Evolutionary conservation across 1,140 invertebrate species (phyloP).

Genomic region (Euwallacea fornicatus): DNA sequence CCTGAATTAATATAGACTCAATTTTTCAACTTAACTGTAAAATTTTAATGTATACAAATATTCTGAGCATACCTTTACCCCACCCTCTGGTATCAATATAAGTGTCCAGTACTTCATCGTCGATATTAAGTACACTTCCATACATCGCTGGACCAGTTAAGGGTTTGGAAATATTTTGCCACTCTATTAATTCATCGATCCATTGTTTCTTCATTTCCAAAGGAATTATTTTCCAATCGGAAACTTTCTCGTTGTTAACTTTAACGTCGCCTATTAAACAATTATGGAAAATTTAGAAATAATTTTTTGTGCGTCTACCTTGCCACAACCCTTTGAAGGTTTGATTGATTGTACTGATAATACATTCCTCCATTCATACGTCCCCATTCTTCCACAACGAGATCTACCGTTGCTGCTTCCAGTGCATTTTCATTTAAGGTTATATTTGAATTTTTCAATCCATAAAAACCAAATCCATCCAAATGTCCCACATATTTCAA

Average conservation of each 20-base stretch:
- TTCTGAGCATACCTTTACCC: slow-evolving; percentile 54
- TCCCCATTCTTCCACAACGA: slow-evolving; percentile 64
- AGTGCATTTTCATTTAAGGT: slow-evolving; percentile 35
- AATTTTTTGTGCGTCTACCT: slow-evolving; percentile 41
- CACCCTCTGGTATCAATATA: slow-evolving; percentile 54
- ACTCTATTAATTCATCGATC: slow-evolving; percentile 41
- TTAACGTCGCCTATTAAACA: slow-evolving; percentile 45
- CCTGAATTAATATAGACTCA: slow-evolving; percentile 48
- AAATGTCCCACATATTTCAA: slow-evolving; percentile 47
- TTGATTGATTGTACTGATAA: slow-evolving; percentile 47
- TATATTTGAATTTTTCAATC: slow-evolving; percentile 47
- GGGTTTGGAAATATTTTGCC: slow-evolving; percentile 17
- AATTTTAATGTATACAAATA: background rate
- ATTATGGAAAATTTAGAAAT: slow-evolving; percentile 22
- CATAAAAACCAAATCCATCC: slow-evolving; percentile 56
- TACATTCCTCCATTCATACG: slow-evolving; percentile 59
- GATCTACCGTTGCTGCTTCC: slow-evolving; percentile 53
- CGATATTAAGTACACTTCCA: slow-evolving; percentile 36
- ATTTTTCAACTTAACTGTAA: background rate
- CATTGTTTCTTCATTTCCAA: slow-evolving; percentile 58
- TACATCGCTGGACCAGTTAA: slow-evolving; percentile 47
- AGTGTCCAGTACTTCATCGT: slow-evolving; percentile 41
- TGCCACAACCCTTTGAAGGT: slow-evolving; percentile 58
- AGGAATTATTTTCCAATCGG: slow-evolving; percentile 57
- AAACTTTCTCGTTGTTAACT: slow-evolving; percentile 52